A percentile compares a stretch with the other conserved stretches of the same genome.
Evolutionary conservation across 2,113 vertebrate species (phyloP).

Genomic region (Brienomyrus brachyistius): DNA sequence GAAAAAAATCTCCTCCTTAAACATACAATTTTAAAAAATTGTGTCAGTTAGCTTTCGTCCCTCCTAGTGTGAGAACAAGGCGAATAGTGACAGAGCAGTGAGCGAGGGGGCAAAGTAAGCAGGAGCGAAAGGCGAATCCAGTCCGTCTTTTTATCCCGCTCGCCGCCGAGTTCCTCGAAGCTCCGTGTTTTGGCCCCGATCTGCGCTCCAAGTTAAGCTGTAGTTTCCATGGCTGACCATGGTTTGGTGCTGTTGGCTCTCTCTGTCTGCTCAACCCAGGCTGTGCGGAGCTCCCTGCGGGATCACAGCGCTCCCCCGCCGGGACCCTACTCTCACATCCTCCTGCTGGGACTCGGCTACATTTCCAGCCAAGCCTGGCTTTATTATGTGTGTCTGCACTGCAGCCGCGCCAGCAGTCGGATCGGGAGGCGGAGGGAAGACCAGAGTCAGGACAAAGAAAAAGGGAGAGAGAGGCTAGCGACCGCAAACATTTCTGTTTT

Average conservation of each 20-base stretch:
- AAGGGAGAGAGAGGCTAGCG: constrained; percentile 88
- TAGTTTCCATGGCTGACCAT: constrained; percentile 79
- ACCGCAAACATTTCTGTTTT: constrained; percentile 51
- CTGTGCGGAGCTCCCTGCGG: constrained; percentile 99
- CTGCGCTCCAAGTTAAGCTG: constrained; percentile 55
- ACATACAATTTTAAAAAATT: background rate
- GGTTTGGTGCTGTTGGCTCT: constrained; percentile 88
- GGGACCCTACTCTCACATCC: constrained; percentile 99
- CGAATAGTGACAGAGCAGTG: background rate
- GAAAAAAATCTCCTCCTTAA: background rate
- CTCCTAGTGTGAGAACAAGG: constrained; percentile 11
- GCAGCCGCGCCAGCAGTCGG: constrained; percentile 98
- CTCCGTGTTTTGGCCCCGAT: constrained; percentile 54
- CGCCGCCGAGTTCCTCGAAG: constrained; percentile 37
- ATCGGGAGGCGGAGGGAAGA: constrained; percentile 86
- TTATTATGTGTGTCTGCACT: constrained; percentile 99
- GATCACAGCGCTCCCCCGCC: constrained; percentile 99
- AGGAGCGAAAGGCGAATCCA: constrained; percentile 36
- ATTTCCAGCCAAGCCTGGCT: constrained; percentile 99
- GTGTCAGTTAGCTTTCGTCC: constrained; percentile 17
- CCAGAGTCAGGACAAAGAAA: constrained; percentile 98
- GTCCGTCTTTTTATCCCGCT: constrained; percentile 44
- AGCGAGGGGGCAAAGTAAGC: background rate
- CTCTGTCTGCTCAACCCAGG: constrained; percentile 78
- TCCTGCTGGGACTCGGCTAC: constrained; percentile 99